phyloP scores from a whole-genome alignment of 1,140 invertebrate species.

The Diachasma alloeum region DNA sequence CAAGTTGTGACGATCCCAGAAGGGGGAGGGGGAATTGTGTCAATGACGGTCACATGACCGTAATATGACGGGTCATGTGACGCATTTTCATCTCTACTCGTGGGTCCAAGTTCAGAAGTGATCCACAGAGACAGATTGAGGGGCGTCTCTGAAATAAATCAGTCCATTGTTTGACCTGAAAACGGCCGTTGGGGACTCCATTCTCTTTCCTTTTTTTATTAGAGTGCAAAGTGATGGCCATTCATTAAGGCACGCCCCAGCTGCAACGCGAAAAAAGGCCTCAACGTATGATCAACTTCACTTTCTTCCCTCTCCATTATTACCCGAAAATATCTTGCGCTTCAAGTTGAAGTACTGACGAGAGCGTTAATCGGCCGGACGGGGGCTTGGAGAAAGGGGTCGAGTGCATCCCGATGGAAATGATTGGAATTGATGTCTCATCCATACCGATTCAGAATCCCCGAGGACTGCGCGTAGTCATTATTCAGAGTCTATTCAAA shows the following conservation, averaged over 20 bases:
- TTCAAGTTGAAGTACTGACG: neutral
- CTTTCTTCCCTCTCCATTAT: neutral
- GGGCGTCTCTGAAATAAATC: constrained; percentile 55
- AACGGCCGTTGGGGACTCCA: constrained; percentile 54
- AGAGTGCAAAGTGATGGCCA: neutral
- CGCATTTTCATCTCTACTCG: neutral
- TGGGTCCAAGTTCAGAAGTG: constrained; percentile 44
- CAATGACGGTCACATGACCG: no score
- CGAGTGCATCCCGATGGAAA: constrained; percentile 38
- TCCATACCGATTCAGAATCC: constrained; percentile 7
- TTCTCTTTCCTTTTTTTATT: constrained; percentile 15
- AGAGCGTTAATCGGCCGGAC: constrained; percentile 19
- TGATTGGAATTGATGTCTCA: constrained; percentile 46
- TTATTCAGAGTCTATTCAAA: neutral
- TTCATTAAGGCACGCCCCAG: constrained; percentile 40
- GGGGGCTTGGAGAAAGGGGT: constrained; percentile 6
- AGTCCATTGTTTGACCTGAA: constrained; percentile 56
- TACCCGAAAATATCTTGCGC: neutral
- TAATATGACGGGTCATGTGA: no score
- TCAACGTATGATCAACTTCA: neutral
- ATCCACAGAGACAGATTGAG: constrained; percentile 52
- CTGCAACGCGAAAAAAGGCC: constrained; percentile 31
- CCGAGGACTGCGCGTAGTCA: constrained; percentile 15
- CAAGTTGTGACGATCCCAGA: no score
- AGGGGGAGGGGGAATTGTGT: no score